phyloP scores from a whole-genome alignment of 2,113 vertebrate species.

The Coturnix japonica region DNA sequence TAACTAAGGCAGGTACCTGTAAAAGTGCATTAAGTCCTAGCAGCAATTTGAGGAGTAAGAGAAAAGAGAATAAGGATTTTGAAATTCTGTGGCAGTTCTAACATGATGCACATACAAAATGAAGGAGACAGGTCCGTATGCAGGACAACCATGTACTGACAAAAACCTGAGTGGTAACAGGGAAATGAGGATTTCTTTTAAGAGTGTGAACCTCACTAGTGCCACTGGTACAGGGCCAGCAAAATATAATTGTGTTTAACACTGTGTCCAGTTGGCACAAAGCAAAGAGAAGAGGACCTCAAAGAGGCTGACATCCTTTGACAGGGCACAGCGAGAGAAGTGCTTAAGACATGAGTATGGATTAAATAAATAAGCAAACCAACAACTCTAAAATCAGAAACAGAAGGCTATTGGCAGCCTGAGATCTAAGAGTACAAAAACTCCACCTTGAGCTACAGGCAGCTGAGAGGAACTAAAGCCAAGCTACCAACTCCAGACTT shows the following conservation, averaged over 20 bases:
- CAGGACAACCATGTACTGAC: background rate
- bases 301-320: background rate
- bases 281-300: background rate
- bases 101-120: background rate
- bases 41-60: background rate
- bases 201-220: background rate
- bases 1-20: background rate
- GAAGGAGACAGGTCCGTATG: rapidly evolving
- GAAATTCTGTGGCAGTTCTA: background rate
- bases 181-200: background rate
- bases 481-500: background rate
- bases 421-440: background rate
- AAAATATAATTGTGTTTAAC: background rate
- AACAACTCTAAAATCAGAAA: background rate
- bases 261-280: background rate
- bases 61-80: background rate
- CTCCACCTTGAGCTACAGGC: background rate
- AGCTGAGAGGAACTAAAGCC: background rate
- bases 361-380: background rate
- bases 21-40: background rate
- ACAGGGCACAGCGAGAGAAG: background rate
- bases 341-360: background rate
- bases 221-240: background rate
- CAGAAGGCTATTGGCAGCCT: background rate
- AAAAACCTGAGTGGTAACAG: background rate